Evolutionary conservation across 2,113 vertebrate species (phyloP), one percentile per base, ranked within the genome.

Genomic region (Noctilio leporinus): DNA sequence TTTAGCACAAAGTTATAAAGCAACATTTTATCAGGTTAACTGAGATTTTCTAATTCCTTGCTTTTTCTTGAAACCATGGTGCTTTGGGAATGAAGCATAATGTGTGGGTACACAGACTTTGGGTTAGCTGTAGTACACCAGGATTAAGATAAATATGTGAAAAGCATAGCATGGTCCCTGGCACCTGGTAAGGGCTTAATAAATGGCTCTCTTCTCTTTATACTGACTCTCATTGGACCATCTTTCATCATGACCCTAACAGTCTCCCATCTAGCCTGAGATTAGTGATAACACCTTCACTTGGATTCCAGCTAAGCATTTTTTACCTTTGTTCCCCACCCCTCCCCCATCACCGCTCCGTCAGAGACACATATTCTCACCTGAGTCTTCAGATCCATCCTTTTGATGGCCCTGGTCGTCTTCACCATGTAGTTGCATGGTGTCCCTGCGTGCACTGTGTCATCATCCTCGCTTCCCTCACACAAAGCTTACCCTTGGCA

Each of bases 61-160:
- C 28, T 64, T 17, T 72, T 49, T 67, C 53, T 83, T 26, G 24
- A 64, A 70, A 57, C 20, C 16, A 7, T 30, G 59, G 57, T 20
- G 1, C 40, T 53, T 51, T n/a, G 38, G 81, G 57, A 70, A 40
- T 15, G 35, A 72, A 69, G 26, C 53, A 45, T 19, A 38, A 12
- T 1, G 0, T 4, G 10, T 0, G 10, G 30, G 30, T 51, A 10
- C 15, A 11, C 3, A 19, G 26, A 22, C 28, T 59, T 17, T 16
- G 40, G 35, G 22, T 17, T 81, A n/a, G n/a, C 40, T 11, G 26
- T 1, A 20, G 24, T 1, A 26, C 47, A 38, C 28, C 55, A 15
- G 17, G 35, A 17, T 65, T 72, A 57, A 75, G 70, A n/a, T 38
- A 51, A 80, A 33, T 53, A 15, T 22, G 49, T 59, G 51, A 16